Evolutionary conservation across 1,140 invertebrate species (phyloP), one percentile per base, ranked within the genome.

Genomic region (Ylistrum balloti): DNA sequence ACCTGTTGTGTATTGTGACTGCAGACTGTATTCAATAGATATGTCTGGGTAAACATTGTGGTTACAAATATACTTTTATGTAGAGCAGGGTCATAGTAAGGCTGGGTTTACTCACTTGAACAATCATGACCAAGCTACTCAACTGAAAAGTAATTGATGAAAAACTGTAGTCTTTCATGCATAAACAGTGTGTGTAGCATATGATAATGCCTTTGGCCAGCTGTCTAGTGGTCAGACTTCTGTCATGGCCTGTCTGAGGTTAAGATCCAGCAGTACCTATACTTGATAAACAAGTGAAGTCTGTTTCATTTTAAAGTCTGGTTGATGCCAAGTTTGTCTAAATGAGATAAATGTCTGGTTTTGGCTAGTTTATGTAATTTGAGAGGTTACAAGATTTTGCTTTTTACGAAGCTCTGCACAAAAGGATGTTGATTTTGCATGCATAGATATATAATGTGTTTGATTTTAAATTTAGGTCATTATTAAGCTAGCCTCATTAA

Each of bases 1-100:
- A 74, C 56, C 56, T 74, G 56, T 74, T 74, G 56, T 74, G 56
- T 74, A 74, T 74, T 74, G 56, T n/a, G 56, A 74, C 56, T 28
- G 56, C 15, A 74, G 56, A 74, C 56, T 28, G 45, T 56, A 74
- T 74, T 74, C 9, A 74, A 74, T 74, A 74, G 56, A 74, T 74
- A 1, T 74, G 56, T 74, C 56, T 74, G 56, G 56, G 56, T 74
- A 74, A 74, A 74, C 22, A 74, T n/a, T n/a, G 45, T 20, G n/a
- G 56, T 74, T 17, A 74, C 56, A 74, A 74, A 74, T 74, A 74
- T n/a, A 74, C 45, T 74, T 74, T 28, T 17, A 74, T 74, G 56
- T 74, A n/a, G 56, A 74, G n/a, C 56, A 74, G n/a, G 56, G 56
- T 74, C 56, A 74, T 5, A 17, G 56, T 74, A 74, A 74, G n/a